phyloP scores from a whole-genome alignment of 2,888 invertebrate genomes.

The Spodoptera picta region DNA sequence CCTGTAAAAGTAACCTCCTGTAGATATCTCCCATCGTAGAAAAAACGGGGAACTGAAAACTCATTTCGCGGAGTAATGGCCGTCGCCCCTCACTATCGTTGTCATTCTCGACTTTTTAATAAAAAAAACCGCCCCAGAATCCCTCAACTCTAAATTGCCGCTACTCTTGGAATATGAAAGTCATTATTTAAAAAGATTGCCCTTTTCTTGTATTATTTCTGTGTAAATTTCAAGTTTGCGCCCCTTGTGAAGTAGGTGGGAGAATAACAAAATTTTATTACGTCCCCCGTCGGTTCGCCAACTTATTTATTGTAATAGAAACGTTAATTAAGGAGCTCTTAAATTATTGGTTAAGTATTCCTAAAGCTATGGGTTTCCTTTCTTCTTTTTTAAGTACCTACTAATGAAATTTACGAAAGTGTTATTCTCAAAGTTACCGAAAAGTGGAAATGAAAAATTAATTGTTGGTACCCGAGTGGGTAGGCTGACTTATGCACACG shows the following conservation, averaged over 20 bases:
- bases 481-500: too few relatives aligned
- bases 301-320: slow-evolving; percentile 70
- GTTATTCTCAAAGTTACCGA: too few relatives aligned
- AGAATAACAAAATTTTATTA: slow-evolving; percentile 78
- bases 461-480: not conserved
- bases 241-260: slow-evolving; percentile 62
- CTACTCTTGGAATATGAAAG: slow-evolving; percentile 85
- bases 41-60: slow-evolving; percentile 82
- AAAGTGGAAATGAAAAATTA: too few relatives aligned
- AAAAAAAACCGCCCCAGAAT: slow-evolving; percentile 73
- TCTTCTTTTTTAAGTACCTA: slow-evolving; percentile 5
- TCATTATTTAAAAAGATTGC: slow-evolving; percentile 88
- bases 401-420: too few relatives aligned
- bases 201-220: slow-evolving; percentile 84
- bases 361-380: slow-evolving; percentile 36
- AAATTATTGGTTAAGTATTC: slow-evolving; percentile 44
- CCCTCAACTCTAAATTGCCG: slow-evolving; percentile 87
- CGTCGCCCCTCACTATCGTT: slow-evolving; percentile 75
- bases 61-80: slow-evolving; percentile 85
- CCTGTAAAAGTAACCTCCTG: slow-evolving; percentile 27
- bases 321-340: slow-evolving; percentile 58
- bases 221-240: slow-evolving; percentile 86
- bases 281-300: slow-evolving; percentile 66
- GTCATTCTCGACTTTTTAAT: slow-evolving; percentile 78
- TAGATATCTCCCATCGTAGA: slow-evolving; percentile 18